Percentiles rank a stretch among this genome's conserved stretches.
These are phyloP conservation scores for Drosophila neocordata DNA, from an alignment of 1,140 invertebrate species.

Conservation along the genomic window DNA sequence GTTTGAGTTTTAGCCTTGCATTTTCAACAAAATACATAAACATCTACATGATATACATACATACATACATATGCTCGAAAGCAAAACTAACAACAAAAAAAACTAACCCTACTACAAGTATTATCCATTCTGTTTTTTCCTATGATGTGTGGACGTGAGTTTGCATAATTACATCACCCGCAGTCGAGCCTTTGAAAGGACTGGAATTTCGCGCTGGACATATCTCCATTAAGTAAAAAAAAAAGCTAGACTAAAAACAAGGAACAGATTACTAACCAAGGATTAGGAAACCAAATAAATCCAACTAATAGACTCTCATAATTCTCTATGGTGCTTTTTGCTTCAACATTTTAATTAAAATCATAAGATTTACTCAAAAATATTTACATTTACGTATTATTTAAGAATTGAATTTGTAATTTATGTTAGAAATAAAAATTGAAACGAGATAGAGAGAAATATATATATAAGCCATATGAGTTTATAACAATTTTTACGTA, in stretches of 20 bases:
- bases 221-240: slow-evolving; percentile 29
- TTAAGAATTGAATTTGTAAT: too few species aligned
- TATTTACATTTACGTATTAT: too few species aligned
- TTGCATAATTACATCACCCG: slow-evolving; percentile 60
- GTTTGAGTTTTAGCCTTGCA: slow-evolving; percentile 37
- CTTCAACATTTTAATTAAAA: too few species aligned
- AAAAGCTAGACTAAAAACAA: slow-evolving; percentile 24
- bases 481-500: too few species aligned
- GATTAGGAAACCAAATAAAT: background rate
- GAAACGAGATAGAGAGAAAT: too few species aligned
- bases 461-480: too few species aligned
- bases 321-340: too few species aligned
- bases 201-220: slow-evolving; percentile 9
- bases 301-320: background rate
- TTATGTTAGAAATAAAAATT: too few species aligned
- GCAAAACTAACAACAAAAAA: background rate
- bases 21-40: slow-evolving; percentile 34
- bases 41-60: background rate
- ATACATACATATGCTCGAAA: background rate
- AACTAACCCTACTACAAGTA: slow-evolving; percentile 29
- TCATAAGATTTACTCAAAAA: too few species aligned
- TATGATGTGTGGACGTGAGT: slow-evolving; percentile 45
- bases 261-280: background rate
- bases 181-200: slow-evolving; percentile 62
- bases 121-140: slow-evolving; percentile 16